Conservation (phyloP, 2,888 invertebrate species). For the Uropetala carovei region DNA sequence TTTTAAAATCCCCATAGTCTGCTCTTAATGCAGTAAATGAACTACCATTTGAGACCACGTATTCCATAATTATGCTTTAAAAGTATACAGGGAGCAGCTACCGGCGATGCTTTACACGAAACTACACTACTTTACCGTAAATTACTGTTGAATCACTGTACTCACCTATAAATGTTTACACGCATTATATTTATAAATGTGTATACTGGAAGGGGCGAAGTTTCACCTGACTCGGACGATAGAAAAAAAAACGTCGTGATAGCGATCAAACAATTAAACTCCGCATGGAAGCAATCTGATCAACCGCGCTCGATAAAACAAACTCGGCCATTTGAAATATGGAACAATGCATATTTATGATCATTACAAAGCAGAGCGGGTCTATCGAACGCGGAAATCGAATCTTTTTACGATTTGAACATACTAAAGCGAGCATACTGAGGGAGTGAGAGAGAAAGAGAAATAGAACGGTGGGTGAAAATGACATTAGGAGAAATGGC, state of each 20-base stretch:
- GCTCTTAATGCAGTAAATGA: background rate
- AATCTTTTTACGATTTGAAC: constrained; percentile 35
- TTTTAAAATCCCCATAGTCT: background rate
- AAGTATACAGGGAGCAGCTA: too few species aligned
- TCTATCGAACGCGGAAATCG: constrained; percentile 40
- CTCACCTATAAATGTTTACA: too few species aligned
- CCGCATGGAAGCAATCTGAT: constrained; percentile 33
- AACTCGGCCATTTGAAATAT: constrained; percentile 28
- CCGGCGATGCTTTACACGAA: too few species aligned
- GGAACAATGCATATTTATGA: constrained; percentile 36
- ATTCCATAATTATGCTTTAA: too few species aligned
- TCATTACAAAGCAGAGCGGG: constrained; percentile 16
- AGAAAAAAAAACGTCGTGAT: constrained; percentile 32
- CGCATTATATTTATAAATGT: too few species aligned
- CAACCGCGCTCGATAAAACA: constrained; percentile 17
- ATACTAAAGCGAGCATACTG: too few species aligned
- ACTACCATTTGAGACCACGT: too few species aligned
- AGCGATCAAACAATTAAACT: constrained; percentile 40
- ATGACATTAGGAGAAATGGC: too few species aligned
- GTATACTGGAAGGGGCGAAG: background rate
- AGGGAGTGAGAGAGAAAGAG: too few species aligned
- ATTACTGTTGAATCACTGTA: too few species aligned
- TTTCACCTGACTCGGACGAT: background rate
- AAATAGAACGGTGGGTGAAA: too few species aligned
- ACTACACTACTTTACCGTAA: too few species aligned